Evolutionary conservation across 2,888 invertebrate species (phyloP), one percentile per base, ranked within the genome.

Genomic region (Brachycybe producta): DNA sequence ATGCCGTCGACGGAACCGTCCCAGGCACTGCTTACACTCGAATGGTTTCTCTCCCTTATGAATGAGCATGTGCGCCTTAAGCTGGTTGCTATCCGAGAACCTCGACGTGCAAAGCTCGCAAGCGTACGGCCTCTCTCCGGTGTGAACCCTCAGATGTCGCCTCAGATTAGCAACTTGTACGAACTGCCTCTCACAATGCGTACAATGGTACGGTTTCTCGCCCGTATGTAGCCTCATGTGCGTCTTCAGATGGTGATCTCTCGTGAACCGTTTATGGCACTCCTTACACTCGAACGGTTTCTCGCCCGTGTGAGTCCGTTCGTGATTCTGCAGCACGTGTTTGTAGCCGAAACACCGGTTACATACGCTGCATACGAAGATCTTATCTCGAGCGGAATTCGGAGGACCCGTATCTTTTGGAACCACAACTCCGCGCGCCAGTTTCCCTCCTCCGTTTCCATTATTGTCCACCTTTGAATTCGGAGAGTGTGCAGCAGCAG

Each of bases 161-260:
- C 91, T 73, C 32, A 91, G 73, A 66, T 91, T 91, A 13, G 91
- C 91, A 34, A 91, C 90, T 68, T 91, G 91, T 32, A 91, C 90
- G 67, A 91, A 91, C 64, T 87, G 84, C 2, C 88, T 77, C 57
- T 90, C 87, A 70, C 91, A 91, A 66, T 86, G 86, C 47, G 81
- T 81, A 69, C 91, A 91, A 62, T 84, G 82, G 68, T 90, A 91
- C 0, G 91, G 91, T 61, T 90, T 84, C 66, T 91, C 91, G 1
- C 91, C 91, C 1, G 91, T 91, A 67, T 91, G 91, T 54, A 91
- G 71, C 24, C 91, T 75, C 75, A 91, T 82, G 68, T 91, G 91
- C 0, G 91, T 91, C 70, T 91, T 91, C 47, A 91, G 72, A 62
- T 91, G 91, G 62, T 91, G 91, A 65, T 91, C 91, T 44, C 91